Conservation (phyloP, 2,797 vertebrate genomes). For the Sphenodon punctatus region DNA sequence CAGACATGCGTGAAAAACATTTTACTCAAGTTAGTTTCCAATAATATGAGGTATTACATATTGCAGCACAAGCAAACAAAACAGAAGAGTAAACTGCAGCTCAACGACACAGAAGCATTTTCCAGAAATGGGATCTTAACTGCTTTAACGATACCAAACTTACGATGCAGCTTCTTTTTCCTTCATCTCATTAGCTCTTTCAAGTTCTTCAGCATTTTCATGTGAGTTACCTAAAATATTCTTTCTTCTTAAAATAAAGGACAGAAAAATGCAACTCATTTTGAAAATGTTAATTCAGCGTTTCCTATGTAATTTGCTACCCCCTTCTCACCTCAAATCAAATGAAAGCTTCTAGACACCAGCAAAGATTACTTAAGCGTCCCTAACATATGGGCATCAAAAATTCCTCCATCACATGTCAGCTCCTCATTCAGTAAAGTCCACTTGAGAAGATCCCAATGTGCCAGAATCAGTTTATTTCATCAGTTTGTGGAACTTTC, state of each 20-base stretch:
- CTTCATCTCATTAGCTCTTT: slow-evolving; percentile 87
- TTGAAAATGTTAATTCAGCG: slow-evolving; percentile 5
- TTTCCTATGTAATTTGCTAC: slow-evolving; percentile 1
- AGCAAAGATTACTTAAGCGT: neutral
- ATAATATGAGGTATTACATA: slow-evolving; percentile 10
- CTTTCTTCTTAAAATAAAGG: slow-evolving; percentile 82
- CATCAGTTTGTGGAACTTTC: neutral
- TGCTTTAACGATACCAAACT: slow-evolving; percentile 72
- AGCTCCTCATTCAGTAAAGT: neutral
- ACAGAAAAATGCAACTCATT: slow-evolving; percentile 69
- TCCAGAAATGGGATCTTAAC: neutral
- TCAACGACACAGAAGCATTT: slow-evolving; percentile 11
- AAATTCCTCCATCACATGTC: neutral
- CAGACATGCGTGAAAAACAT: neutral
- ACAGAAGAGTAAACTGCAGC: slow-evolving; percentile 11
- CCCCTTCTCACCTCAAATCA: neutral
- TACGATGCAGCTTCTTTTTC: slow-evolving; percentile 94
- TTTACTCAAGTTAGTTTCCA: neutral
- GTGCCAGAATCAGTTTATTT: neutral
- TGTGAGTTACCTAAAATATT: slow-evolving; percentile 85
- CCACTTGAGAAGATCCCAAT: too few species aligned
- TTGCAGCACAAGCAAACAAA: slow-evolving; percentile 20
- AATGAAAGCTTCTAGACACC: neutral
- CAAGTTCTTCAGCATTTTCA: slow-evolving; percentile 84
- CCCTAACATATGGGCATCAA: neutral